These are phyloP conservation scores for Microplitis mediator DNA, from an alignment of 1,140 invertebrate species.

Conservation along the genomic window DNA sequence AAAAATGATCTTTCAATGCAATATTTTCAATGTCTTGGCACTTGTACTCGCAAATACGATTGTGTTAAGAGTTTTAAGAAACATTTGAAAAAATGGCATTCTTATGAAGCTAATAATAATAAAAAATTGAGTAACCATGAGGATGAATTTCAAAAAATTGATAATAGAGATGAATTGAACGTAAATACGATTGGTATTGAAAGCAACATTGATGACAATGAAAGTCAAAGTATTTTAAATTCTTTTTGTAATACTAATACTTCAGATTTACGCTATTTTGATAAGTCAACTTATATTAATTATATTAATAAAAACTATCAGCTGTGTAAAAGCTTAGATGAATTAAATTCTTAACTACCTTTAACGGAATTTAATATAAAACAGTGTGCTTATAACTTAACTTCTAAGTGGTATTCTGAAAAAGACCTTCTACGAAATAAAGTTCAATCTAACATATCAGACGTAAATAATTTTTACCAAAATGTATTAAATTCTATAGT, in stretches of 20 bases:
- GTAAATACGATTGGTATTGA: neutral
- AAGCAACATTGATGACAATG: neutral
- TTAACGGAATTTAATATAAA: neutral
- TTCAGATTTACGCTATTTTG: neutral
- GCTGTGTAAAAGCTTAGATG: neutral
- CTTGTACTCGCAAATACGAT: slow-evolving; percentile 5
- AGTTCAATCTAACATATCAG: slow-evolving; percentile 9
- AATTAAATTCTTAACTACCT: neutral
- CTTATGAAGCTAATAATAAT: too few species aligned
- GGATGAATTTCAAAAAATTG: neutral
- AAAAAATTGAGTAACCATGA: neutral
- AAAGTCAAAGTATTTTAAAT: neutral
- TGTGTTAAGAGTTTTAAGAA: neutral
- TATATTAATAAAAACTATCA: neutral
- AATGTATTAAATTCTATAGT: neutral
- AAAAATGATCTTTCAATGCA: neutral
- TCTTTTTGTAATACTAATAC: too few species aligned
- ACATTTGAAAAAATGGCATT: slow-evolving; percentile 10
- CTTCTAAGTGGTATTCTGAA: slow-evolving; percentile 9
- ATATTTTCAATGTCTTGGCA: slow-evolving; percentile 4
- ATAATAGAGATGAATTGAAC: neutral
- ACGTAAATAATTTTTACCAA: neutral
- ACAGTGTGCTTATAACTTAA: slow-evolving; percentile 1
- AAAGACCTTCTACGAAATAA: neutral
- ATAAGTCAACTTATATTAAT: neutral